Evolutionary conservation across 2,797 vertebrate genomes (phyloP), one percentile per base, ranked within the genome.

Genomic region (Sebastolobus altivelis): DNA sequence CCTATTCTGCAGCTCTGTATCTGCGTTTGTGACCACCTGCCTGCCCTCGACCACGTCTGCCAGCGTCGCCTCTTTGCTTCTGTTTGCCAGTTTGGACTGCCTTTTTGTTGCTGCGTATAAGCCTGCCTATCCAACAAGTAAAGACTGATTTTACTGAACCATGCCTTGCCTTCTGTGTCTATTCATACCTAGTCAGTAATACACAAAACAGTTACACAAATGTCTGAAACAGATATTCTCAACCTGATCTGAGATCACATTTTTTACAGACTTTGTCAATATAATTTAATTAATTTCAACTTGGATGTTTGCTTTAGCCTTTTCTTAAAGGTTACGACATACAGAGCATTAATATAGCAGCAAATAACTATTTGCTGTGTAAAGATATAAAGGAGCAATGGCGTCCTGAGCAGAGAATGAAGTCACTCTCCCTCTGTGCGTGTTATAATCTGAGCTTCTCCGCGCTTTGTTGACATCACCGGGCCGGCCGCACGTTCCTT

Each of bases 11-110:
- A 49, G 65, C 37, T 72, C 49, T 70, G 22, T 54, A 38, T 77
- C 56, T 61, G 62, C 1, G 10, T 75, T 76, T 76, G 62, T 75
- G 76, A 79, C 55, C 68, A 77, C 67, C 40, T 77, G 78, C 60
- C 56, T 43, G 43, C 52, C 35, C 62, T 35, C 33, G 37, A 76
- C 38, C 61, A 75, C n/a, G 2, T 73, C 60, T 81, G 80, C 66
- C 58, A 70, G 40, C n/a, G 7, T 37, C 70, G 69, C 60, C 27
- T 54, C 27, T 72, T 59, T 81, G 59, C 40, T 82, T 86, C 54
- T 70, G 49, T 75, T 46, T 71, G 71, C 62, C 70, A 79, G 52
- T 63, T 74, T 60, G 35, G 31, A 43, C 62, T 76, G n/a, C 5
- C 25, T 63, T 62, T 65, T 59, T 52, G 29, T 61, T 61, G 18